Base-by-base conservation (phyloP, 1,140 invertebrate species). In the Teleogryllus occipitalis region DNA sequence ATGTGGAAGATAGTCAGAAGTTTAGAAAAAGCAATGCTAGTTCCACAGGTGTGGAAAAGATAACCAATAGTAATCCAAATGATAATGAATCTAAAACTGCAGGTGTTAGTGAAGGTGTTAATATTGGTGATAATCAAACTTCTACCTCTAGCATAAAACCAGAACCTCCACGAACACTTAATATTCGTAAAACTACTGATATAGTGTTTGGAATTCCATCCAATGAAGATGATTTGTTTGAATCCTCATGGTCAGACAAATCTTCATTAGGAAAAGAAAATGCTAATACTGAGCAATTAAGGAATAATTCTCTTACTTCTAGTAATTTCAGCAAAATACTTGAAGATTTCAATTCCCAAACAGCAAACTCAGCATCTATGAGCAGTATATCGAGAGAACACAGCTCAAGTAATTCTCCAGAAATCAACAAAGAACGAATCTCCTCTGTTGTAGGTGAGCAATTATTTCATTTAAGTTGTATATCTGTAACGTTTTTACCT, bases 191-290 rank as follows among this genome's bases (percentile, higher is more conserved):
- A 48, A 77, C 21, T 48, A 77, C 76, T 47, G 47, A 48, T 54
- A 21, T 77, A 8, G n/a, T n/a, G 39, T 48, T 48, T 10, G 48
- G 21, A 8, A 77, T 39, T 49, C 48, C 76, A 21, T 77, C 76
- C 7, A 77, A 77, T 77, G 76, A 77, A n/a, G 76, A 77, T 22
- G 76, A 77, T 22, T 48, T 77, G 8, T 77, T 77, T 77, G 76
- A 48, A 48, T n/a, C 22, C 2, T 77, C 76, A 22, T 7, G 21
- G 12, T 21, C 47, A n/a, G 15, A 49, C 7, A 54, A 77, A n/a
- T 21, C 21, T 6, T 6, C 47, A 4, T 21, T 49, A 15, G 47
- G 48, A 48, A 39, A 39, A 39, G 27, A 39, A 5, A 39, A 39
- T 39, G 27, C 27, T 39, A 39, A 39, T 39, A 39, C 1, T 39